Evolutionary conservation across 2,797 vertebrate genomes (phyloP), one percentile per base, ranked within the genome.

Genomic region (Varecia variegata): DNA sequence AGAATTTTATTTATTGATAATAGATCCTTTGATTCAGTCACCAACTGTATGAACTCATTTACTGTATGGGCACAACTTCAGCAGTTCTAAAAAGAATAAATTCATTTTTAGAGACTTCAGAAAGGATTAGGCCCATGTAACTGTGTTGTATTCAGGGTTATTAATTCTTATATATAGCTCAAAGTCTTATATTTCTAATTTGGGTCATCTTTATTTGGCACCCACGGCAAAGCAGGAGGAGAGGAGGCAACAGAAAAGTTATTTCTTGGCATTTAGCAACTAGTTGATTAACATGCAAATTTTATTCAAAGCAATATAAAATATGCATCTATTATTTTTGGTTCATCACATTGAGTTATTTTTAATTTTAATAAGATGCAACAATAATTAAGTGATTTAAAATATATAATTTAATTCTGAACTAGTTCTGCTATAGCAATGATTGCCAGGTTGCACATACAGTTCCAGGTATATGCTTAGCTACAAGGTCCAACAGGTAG

Each of bases 291-390:
- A 74, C 56, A 97, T 95, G 92, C 45, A 96, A 93, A 97, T 97
- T 96, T 85, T 92, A 96, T 96, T 97, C 80, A 90, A 94, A 90
- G 77, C 82, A 79, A 87, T 83, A 90, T 83, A 93, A 97, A 96
- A 74, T 95, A 94, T 97, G 73, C 94, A 90, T 88, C 58, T 89
- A 96, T 97, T 97, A 97, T 96, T 96, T 97, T 97, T 96, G 67
- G 35, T 97, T 96, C 95, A 96, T 97, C 89, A 97, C 76, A 97
- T 96, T 97, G 68, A 93, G 88, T 94, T 97, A 93, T 96, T 97
- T 98, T 96, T 91, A 76, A 97, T 88, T 96, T 97, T 97, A 96
- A 97, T 97, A 96, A 94, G 79, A 96, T 97, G 71, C 52, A 96
- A 87, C 43, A 96, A 95, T 93, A 95, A 97, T 97, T 96, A 97